phyloP scores from a whole-genome alignment of 2,113 vertebrate species.

The Clupea harengus region DNA sequence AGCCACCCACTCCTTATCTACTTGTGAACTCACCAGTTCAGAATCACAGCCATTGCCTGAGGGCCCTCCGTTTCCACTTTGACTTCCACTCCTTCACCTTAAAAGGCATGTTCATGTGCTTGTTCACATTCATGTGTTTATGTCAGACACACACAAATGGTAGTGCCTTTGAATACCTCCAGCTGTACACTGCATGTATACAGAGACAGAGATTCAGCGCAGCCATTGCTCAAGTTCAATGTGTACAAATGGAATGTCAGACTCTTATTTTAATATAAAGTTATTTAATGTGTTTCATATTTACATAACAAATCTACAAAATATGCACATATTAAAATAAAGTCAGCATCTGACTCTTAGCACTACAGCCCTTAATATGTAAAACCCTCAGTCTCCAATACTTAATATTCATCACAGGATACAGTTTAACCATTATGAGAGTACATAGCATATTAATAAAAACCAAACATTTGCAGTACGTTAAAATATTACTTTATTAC shows the following conservation, averaged over 20 bases:
- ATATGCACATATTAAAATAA: constrained; percentile 72
- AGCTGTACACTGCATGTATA: too few species aligned
- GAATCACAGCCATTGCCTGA: too few species aligned
- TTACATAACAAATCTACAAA: constrained; percentile 79
- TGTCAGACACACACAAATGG: too few species aligned
- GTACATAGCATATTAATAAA: constrained; percentile 23
- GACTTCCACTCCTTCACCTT: too few species aligned
- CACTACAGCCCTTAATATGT: constrained; percentile 64
- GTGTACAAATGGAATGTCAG: neutral
- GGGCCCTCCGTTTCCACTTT: too few species aligned
- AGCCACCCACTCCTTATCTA: too few species aligned
- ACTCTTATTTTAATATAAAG: constrained; percentile 58
- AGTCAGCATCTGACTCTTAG: constrained; percentile 51
- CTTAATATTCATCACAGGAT: constrained; percentile 58
- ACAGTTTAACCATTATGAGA: constrained; percentile 28
- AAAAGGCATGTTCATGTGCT: too few species aligned
- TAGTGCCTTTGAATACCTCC: too few species aligned
- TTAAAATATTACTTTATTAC: constrained; percentile 21
- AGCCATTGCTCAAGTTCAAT: neutral
- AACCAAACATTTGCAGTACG: constrained; percentile 18
- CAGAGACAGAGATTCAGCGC: neutral
- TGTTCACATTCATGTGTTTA: too few species aligned
- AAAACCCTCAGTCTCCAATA: constrained; percentile 54
- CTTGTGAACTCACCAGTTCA: too few species aligned
- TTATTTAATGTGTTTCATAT: constrained; percentile 70